Base-by-base conservation (phyloP, 1,140 invertebrate genomes). In the Heterodera carotae region DNA sequence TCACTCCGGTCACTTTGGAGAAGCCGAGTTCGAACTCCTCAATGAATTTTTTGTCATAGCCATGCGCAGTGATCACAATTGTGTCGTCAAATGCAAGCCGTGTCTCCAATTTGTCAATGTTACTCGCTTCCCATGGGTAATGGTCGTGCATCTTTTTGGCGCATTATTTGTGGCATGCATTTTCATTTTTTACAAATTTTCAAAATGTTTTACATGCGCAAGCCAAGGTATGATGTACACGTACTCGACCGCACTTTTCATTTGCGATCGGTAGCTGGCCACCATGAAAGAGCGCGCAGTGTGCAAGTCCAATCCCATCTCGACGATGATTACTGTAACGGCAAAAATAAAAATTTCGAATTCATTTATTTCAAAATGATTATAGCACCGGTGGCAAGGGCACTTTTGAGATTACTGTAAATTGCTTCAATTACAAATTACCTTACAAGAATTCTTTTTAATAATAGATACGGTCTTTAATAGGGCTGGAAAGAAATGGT, bases 11-110 rank as follows among this genome's bases (percentile, higher is more conserved):
- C 4, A 80, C 73, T 72, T 88, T 60, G n/a, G 82, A 81, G 72
- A 87, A 87, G 29, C 78, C 70, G 29, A 76, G 56, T 69, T 88
- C 80, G 76, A 87, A 87, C 15, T 85, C 86, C 62, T 87, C 86
- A 59, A 88, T 82, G 70, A 87, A 87, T 74, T 87, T 86, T 53
- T 84, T 87, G 71, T 87, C 85, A 67, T 86, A 86, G 4, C 85
- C 85, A 69, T 83, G 80, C 31, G 86, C 85, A 7, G 86, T 87
- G 68, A 87, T 88, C 8, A 87, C 79, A 36, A 87, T 88, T 1
- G 84, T 70, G 29, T 88, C 80, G 62, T 88, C 86, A 76, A 82
- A 87, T 33, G 85, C 85, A 10, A 71, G 56, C 56, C 79, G 77
- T 18, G 84, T 83, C 78, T 88, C 85, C 22, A 34, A 66, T 76